Base-by-base conservation (phyloP, 2,888 invertebrate species). In the Cheilosia vulpina region DNA sequence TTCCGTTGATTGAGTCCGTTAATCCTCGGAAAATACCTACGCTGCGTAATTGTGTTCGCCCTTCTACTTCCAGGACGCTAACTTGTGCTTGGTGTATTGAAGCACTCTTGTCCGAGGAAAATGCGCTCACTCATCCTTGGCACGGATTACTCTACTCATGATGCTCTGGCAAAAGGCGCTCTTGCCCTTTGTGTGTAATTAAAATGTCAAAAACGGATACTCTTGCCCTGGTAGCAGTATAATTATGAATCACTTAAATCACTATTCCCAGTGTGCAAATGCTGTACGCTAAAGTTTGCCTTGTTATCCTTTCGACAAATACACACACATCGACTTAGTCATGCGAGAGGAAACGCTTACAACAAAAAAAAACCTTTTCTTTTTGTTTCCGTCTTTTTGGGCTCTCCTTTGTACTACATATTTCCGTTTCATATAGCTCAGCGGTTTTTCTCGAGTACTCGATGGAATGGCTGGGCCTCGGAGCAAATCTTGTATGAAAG, bases 121-220 rank as follows among this genome's bases (percentile, higher is more conserved):
- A 63, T 19, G 31, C 55, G 55, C 63, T 19, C 62, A 47, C 58
- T 58, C 58, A 76, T 66, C 66, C 60, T 60, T 77, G 68, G 60
- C 52, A 68, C 60, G 68, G 68, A 77, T 53, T 53, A 45, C 38
- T 47, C n/a, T 11, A 31, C 24, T 47, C 45, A 24, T 17, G 4
- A 24, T 17, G 4, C 24, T 38, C 34, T 15, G 4, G 31, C 62
- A 19, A 62, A 69, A 21, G 34, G 45, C 58, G 60, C 17, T 17
- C 45, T 68, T 77, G 52, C 62, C 60, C 24, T 19, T 53, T 45
- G 24, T 19, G 52, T 77, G 60, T 77, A 68, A 77, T 77, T 77
- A 77, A 68, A 68, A 77, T 57, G 76, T 77, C 76, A 68, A 76
- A 66, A 76, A 58, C 66, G 27, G 58, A 68, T 76, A 19, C 65